Percentiles rank a stretch among this genome's conserved stretches.
phyloP scores from a whole-genome alignment of 2,797 vertebrate genomes.

The Oceanodroma leucorhoa region DNA sequence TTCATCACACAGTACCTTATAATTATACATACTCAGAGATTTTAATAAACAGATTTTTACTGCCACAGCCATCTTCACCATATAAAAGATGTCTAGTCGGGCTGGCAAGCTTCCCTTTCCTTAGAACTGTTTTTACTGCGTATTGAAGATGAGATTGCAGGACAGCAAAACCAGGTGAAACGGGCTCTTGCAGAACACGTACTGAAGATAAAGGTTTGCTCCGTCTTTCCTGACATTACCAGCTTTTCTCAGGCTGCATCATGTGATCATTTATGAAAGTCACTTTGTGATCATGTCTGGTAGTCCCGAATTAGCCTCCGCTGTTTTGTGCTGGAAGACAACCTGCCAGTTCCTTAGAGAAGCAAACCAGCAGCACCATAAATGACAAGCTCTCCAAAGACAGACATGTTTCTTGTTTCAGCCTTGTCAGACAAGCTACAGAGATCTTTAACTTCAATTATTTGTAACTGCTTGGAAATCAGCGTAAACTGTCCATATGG shows the following conservation, averaged over 20 bases:
- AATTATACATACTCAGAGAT: constrained; percentile 2
- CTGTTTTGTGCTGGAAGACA: background rate
- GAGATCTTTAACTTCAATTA: constrained; percentile 41
- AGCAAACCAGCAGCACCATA: background rate
- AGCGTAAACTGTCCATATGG: constrained; percentile 17
- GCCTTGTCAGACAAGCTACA: constrained; percentile 3
- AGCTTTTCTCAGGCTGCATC: background rate
- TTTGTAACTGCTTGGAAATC: constrained; percentile 34
- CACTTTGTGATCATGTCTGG: background rate
- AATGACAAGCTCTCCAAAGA: background rate
- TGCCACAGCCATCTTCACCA: background rate
- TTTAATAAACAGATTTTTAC: constrained; percentile 47
- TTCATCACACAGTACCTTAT: background rate
- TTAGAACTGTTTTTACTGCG: background rate
- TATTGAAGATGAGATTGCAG: background rate
- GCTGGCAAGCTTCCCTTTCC: background rate
- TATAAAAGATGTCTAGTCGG: background rate
- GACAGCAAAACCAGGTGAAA: background rate
- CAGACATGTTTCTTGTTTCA: constrained; percentile 25
- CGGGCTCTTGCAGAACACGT: background rate
- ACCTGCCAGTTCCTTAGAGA: background rate
- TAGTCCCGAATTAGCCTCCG: background rate
- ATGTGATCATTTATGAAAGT: background rate
- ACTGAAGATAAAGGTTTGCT: background rate
- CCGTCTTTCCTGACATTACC: background rate